Evolutionary conservation across 2,797 vertebrate genomes (phyloP), one percentile per base, ranked within the genome.

Genomic region (Chelmon rostratus): DNA sequence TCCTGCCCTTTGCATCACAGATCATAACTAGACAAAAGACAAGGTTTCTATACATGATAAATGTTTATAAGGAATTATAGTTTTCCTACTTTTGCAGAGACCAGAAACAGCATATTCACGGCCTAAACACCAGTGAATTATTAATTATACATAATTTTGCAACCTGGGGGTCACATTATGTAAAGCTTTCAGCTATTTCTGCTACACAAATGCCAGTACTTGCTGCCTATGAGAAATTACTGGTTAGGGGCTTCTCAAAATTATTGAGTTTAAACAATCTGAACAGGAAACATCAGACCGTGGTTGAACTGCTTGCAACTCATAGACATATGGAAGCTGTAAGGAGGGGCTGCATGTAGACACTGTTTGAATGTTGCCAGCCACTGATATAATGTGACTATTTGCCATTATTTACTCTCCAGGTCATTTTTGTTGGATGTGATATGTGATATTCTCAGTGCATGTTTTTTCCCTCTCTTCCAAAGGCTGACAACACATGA

Each of bases 331-430:
- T 40, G 25, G 12, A 31, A 53, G n/a, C 38, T 21, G 53, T 71
- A 50, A 31, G 8, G 47, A 38, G 6, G 10, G 33, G 12, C 62
- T 8, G 11, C 10, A 6, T 44, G 8, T 38, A 21, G 49, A 63
- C 15, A 58, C 35, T 46, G 46, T 8, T 61, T 77, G 5, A 13
- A 28, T n/a, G 0, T 13, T 44, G 16, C 0, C 11, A n/a, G 19
- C 13, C 33, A 52, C 15, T 54, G 2, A 57, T 46, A 42, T 50
- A 21, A 59, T 40, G 58, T 44, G 21, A 56, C 23, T 62, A 38
- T 66, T 59, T 75, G 16, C 12, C 7, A 40, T 38, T 44, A 52
- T 77, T 65, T 50, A 44, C 4, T n/a, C 8, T 59, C 8, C 25
- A 15, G 2, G 3, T 44, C 11, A 33, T 44, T 57, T 46, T 25